Base-by-base conservation (phyloP, 2,113 vertebrate species). In the Esox niger region DNA sequence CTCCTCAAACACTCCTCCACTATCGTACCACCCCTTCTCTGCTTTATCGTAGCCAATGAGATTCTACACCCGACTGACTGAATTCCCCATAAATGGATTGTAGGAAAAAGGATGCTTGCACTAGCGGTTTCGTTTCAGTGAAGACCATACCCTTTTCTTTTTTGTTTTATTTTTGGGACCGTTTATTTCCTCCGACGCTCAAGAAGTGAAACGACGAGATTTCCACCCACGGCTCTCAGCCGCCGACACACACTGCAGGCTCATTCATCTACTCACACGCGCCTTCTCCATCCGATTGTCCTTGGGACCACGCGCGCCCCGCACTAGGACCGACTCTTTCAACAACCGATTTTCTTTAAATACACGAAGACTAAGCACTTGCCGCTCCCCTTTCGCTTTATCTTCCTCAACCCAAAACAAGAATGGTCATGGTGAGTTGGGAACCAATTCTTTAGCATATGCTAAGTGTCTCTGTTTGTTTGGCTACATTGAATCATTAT, bases 361-460 rank as follows among this genome's bases (percentile, higher is more conserved):
- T 33, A 30, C n/a, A 15, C 8, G 29, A 20, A 43, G 38, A 43
- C 38, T 43, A 17, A 17, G 17, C 17, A 43, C 30, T 15, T 52
- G 47, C 73, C 75, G 91, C 62, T 75, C 83, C 79, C 91, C 55
- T 72, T 38, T 60, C 72, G 35, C 32, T 66, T 68, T 63, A 83
- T 83, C 82, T 72, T 85, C 86, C 83, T 79, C 90, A 87, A 89
- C 88, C 91, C 88, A 90, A 91, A 88, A 91, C 92, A 80, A 97
- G 93, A 94, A 98, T 97, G 95, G 95, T 97, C 94, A 96, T 98
- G 95, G 95, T 98, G 95, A 96, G 95, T 95, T 15, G 38, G 15
- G 38, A 43, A 43, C 38, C 1, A 43, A 15, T 43, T 43, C 11
- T 43, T 43, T 43, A 43, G 15, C 38, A 10, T 17, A 43, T 43